Evolutionary conservation across 2,888 invertebrate genomes (phyloP).

Genomic region (Dryocosmus kuriphilus): DNA sequence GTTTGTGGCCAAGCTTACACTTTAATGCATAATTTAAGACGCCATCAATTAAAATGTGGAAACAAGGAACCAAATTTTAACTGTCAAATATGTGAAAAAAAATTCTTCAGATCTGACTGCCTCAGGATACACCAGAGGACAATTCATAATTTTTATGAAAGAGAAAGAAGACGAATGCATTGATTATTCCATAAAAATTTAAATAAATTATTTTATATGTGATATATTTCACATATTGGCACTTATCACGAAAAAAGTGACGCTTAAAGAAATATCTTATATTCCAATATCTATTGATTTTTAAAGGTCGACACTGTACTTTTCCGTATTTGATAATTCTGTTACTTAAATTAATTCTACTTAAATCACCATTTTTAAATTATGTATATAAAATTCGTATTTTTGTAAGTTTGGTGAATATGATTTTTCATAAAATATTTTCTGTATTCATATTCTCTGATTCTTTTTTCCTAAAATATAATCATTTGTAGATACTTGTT

Average conservation of each 20-base stretch:
- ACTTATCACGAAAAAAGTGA: neutral
- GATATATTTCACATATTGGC: neutral
- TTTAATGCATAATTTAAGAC: conserved; percentile 73
- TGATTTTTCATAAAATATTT: neutral
- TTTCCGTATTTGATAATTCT: neutral
- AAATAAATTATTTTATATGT: neutral
- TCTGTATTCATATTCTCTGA: neutral
- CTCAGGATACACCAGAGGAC: conserved; percentile 59
- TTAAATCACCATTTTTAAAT: neutral
- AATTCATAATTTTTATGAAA: conserved; percentile 46
- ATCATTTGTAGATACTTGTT: neutral
- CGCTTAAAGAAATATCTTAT: too few species aligned
- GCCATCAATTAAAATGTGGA: conserved; percentile 73
- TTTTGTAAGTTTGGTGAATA: neutral
- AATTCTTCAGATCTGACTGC: conserved; percentile 64
- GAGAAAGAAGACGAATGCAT: conserved; percentile 16
- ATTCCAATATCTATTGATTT: neutral
- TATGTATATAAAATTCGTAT: neutral
- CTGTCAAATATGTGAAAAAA: conserved; percentile 84
- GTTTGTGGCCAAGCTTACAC: conserved; percentile 70
- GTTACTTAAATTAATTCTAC: neutral
- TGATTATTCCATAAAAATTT: neutral
- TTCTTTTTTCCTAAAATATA: neutral
- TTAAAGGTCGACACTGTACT: neutral
- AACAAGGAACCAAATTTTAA: conserved; percentile 89